Evolutionary conservation across 2,113 vertebrate species (phyloP), one percentile per base, ranked within the genome.

Genomic region (Cynoglossus semilaevis): DNA sequence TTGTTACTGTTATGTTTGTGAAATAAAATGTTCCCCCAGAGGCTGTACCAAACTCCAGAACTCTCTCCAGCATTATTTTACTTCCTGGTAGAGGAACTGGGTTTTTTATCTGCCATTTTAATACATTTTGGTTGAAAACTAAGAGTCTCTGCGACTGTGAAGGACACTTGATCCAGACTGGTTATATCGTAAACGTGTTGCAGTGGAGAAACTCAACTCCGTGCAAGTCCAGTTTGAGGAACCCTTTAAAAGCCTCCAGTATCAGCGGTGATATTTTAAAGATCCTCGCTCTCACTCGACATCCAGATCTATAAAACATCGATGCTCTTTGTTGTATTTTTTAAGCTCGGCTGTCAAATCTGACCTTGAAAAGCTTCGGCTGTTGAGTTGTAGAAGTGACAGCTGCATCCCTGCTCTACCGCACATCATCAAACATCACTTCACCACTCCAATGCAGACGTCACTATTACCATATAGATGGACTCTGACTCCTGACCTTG

Each of bases 381-480:
- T 49, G 56, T 63, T 82, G 61, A 75, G 69, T 59, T 48, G 50
- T 22, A 10, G 15, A 7, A 2, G 40, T n/a, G 59, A 67, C 69
- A 53, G 51, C 38, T 15, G 58, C 53, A 14, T 54, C 54, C 54
- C 16, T 42, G 9, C 53, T 1, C 17, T 4, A 14, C 50, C 1
- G 16, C 79, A 68, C 18, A 74, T 83, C 78, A 62, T 42, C 73
- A 9, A 37, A 14, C 1, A 29, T 61, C 70, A 46, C 54, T 44
- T 12, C 48, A 17, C 40, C 37, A 55, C 49, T 44, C 67, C 8
- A 37, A 45, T 55, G 16, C 16, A 3, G 11, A 13, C 3, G 12
- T 59, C 36, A 52, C 65, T 76, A 73, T 82, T 78, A 77, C 49
- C 83, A 81, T 84, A 82, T 67, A 79, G 75, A 81, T 68, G 62